phyloP scores from a whole-genome alignment of 2,113 vertebrate genomes.

The Trematocara variabile region DNA sequence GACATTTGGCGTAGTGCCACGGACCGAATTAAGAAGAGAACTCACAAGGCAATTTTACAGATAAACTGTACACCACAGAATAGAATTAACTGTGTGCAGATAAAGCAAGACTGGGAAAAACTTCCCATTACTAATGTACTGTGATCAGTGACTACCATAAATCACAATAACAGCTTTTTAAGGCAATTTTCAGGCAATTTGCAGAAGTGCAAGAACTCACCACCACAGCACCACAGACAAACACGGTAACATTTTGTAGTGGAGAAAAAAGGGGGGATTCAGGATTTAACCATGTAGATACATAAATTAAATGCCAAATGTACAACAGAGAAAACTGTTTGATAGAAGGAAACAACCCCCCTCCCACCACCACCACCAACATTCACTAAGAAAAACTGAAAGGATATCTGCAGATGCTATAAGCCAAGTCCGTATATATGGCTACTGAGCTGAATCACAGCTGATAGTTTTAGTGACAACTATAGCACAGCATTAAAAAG shows the following conservation, averaged over 20 bases:
- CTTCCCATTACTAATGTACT: neutral
- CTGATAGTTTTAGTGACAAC: neutral
- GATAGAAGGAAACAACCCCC: neutral
- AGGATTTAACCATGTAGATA: neutral
- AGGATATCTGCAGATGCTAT: neutral
- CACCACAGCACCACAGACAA: neutral
- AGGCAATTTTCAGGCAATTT: neutral
- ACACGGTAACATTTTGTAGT: neutral
- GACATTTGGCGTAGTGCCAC: neutral
- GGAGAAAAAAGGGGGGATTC: neutral
- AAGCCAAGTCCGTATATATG: neutral
- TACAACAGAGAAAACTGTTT: neutral
- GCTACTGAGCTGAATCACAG: neutral
- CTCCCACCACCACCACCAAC: accelerated
- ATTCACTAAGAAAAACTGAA: neutral
- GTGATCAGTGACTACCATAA: neutral
- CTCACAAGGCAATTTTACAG: neutral
- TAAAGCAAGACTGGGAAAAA: neutral
- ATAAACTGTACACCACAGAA: neutral
- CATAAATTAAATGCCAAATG: neutral
- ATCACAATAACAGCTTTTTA: neutral
- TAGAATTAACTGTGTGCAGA: neutral
- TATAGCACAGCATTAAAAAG: neutral
- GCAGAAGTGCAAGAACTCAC: neutral
- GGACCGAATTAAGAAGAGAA: neutral